A percentile compares a stretch with the other conserved stretches of the same genome.
Evolutionary conservation across 2,797 vertebrate species (phyloP).

Genomic region (Rhynchonycteris naso): DNA sequence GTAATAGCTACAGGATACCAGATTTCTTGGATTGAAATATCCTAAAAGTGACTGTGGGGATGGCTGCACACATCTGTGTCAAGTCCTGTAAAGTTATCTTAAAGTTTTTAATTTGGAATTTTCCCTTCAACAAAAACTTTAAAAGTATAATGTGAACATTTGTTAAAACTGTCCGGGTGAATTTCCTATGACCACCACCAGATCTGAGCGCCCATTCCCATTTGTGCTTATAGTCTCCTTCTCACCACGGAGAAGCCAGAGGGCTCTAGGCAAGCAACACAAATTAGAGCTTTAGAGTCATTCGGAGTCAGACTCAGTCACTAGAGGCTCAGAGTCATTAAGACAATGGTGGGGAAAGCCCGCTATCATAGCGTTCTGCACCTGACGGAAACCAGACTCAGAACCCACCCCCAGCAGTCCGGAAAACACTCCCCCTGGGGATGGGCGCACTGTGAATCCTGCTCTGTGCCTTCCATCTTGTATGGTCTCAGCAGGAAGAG

Average conservation of each 20-base stretch:
- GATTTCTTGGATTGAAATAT: background rate
- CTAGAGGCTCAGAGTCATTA: background rate
- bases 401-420: background rate
- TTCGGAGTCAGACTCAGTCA: background rate
- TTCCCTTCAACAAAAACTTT: background rate
- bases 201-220: background rate
- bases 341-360: background rate
- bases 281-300: constrained; percentile 10
- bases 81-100: background rate
- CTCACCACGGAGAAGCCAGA: constrained; percentile 16
- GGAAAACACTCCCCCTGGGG: background rate
- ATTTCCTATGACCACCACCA: background rate
- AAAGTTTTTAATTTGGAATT: constrained; percentile 25
- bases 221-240: background rate
- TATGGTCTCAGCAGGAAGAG: background rate
- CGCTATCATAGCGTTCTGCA: background rate
- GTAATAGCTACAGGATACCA: background rate
- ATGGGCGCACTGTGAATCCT: background rate
- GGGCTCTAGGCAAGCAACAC: background rate
- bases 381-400: background rate
- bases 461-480: background rate
- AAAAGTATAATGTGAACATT: background rate
- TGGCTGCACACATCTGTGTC: background rate
- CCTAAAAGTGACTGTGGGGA: background rate
- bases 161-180: background rate